Evolutionary conservation across 2,888 invertebrate species (phyloP), one percentile per base, ranked within the genome.

Genomic region (Rapana venosa): DNA sequence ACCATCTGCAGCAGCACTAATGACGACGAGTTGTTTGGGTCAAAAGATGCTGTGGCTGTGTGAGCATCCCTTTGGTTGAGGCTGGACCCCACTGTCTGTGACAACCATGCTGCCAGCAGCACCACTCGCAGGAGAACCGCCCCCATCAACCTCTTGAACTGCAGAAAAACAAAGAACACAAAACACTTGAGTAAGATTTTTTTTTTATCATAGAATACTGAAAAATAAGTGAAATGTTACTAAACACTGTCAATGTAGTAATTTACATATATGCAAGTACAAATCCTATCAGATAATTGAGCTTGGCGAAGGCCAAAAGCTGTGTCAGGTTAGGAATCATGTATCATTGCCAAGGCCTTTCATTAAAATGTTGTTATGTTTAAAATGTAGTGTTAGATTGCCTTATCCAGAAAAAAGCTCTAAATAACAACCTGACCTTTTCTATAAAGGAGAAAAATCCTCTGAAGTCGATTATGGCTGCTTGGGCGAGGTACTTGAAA

Each of bases 1-100:
- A 86, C 86, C 86, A 86, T 13, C 66, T 86, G 86, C 61, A 86
- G 22, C 17, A 86, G 66, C 61, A 86, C 86, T 4, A 61, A 66
- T 15, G 61, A 35, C 0, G 86, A 86, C 0, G 86, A 35, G 20
- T 30, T 66, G 30, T 61, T 66, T 35, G n/a, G 32, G 11, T 66
- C 32, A 35, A 66, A 86, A 22, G 32, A 26, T 83, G 47, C 22
- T 26, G 81, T 26, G 26, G 36, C 81, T 36, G 2, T 47, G 17
- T 36, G 81, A 0, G 47, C 26, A 15, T 85, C 66, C 22, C 1
- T 66, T 32, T 86, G 61, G 13, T 35, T 85, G 30, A n/a, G 85
- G 58, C 26, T 30, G 35, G 79, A 20, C 6, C 81, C 81, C 5
- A 26, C 47, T 15, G 81, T 47, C 81, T 36, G 26, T 22, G 81